phyloP scores from a whole-genome alignment of 2,888 invertebrate species.

The Agrochola circellaris region DNA sequence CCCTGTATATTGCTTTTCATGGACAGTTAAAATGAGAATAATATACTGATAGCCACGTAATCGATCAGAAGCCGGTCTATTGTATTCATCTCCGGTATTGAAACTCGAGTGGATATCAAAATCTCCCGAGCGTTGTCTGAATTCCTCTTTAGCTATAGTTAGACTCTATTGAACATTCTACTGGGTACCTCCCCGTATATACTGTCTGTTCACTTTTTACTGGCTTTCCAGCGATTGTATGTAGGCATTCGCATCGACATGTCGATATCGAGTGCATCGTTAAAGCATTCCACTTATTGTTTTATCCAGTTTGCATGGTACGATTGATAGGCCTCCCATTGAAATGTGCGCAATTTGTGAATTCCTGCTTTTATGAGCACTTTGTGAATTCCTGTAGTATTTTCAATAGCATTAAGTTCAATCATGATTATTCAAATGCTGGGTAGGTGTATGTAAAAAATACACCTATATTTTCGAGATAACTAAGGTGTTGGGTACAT shows the following conservation, averaged over 20 bases:
- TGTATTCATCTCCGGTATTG: constrained; percentile 49
- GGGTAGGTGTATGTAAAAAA: background rate
- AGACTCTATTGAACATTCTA: constrained; percentile 52
- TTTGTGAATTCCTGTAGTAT: constrained; percentile 16
- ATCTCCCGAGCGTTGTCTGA: constrained; percentile 38
- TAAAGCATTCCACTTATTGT: constrained; percentile 42
- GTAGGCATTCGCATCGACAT: constrained; percentile 37
- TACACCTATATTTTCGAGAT: background rate
- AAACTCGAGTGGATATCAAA: constrained; percentile 51
- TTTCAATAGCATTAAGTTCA: constrained; percentile 22
- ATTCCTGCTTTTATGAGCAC: constrained; percentile 19
- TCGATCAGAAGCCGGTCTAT: constrained; percentile 42
- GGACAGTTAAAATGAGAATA: constrained; percentile 20
- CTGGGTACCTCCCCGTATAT: constrained; percentile 16
- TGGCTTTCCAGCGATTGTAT: constrained; percentile 29
- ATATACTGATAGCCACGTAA: constrained; percentile 16
- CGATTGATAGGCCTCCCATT: constrained; percentile 28
- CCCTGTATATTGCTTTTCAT: background rate
- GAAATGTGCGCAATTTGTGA: constrained; percentile 35
- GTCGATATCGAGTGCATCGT: constrained; percentile 50
- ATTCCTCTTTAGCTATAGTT: constrained; percentile 52
- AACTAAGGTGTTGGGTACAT: background rate
- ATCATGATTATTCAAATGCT: constrained; percentile 8
- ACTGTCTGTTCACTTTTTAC: constrained; percentile 40
- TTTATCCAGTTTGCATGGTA: constrained; percentile 35